These are phyloP conservation scores for Portunus trituberculatus DNA, from an alignment of 1,140 invertebrate species.

Conservation along the genomic window DNA sequence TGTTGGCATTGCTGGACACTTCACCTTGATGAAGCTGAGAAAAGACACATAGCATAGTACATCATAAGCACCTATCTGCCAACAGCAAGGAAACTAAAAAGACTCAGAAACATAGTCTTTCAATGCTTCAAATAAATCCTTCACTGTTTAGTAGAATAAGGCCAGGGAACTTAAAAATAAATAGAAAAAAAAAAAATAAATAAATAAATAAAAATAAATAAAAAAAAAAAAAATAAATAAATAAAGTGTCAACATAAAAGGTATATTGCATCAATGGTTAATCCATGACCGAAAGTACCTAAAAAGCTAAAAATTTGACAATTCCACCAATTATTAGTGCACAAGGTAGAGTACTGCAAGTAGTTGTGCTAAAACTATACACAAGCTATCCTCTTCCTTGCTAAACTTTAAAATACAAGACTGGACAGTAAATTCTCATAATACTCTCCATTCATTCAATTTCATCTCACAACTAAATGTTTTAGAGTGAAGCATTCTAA, in stretches of 20 bases:
- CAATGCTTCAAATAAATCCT: neutral
- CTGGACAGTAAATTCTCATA: neutral
- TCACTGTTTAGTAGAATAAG: neutral
- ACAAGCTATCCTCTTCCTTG: neutral
- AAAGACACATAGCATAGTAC: neutral
- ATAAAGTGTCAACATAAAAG: neutral
- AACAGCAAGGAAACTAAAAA: neutral
- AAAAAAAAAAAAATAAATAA: too few relatives aligned
- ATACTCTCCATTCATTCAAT: neutral
- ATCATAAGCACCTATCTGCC: neutral
- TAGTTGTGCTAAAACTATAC: neutral
- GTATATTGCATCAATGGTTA: neutral
- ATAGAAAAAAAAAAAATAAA: too few relatives aligned
- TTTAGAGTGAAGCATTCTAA: too few relatives aligned
- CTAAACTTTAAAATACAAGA: too few relatives aligned
- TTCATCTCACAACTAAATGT: neutral
- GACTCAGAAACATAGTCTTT: neutral
- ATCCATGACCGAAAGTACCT: neutral
- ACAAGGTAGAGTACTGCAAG: neutral
- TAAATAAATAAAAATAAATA: too few relatives aligned
- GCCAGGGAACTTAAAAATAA: neutral
- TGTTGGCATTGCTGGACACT: slow-evolving; percentile 57
- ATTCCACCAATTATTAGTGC: neutral
- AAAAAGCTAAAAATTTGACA: neutral
- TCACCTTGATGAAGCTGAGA: neutral